Conservation (phyloP, 2,888 invertebrate species). For the Syritta pipiens region DNA sequence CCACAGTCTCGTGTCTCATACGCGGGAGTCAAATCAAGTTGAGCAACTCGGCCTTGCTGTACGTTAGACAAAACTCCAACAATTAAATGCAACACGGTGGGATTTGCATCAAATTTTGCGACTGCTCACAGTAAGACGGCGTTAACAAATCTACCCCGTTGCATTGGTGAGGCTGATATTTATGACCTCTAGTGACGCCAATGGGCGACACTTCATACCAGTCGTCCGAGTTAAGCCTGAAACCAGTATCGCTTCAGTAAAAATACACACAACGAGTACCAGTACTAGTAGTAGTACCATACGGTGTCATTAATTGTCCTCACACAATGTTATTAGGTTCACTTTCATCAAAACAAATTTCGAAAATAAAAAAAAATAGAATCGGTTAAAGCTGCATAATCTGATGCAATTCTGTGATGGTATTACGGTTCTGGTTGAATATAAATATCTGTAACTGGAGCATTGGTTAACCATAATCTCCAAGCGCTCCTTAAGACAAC, state of each 20-base stretch:
- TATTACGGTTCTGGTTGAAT: conserved; percentile 6
- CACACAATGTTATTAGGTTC: background rate
- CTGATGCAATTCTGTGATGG: conserved; percentile 25
- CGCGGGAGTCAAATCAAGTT: conserved; percentile 1
- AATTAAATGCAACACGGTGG: background rate
- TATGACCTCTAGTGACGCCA: background rate
- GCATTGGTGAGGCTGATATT: background rate
- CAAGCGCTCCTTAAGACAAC: conserved; percentile 13
- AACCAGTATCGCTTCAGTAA: conserved; percentile 14
- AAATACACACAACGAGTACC: background rate
- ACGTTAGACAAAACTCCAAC: background rate
- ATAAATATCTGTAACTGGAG: conserved; percentile 30
- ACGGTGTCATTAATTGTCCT: background rate
- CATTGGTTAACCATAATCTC: conserved; percentile 5
- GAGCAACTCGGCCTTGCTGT: background rate
- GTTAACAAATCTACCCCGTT: no score
- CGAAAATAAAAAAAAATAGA: background rate
- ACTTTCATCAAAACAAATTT: conserved; percentile 1
- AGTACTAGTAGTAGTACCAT: conserved; percentile 10
- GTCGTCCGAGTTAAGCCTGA: background rate
- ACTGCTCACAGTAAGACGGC: no score
- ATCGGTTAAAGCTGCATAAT: background rate
- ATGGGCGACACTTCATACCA: background rate
- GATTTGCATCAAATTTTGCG: conserved; percentile 1
- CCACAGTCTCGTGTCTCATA: background rate